Conservation (phyloP, 2,888 invertebrate species). For the Entomobrya proxima region DNA sequence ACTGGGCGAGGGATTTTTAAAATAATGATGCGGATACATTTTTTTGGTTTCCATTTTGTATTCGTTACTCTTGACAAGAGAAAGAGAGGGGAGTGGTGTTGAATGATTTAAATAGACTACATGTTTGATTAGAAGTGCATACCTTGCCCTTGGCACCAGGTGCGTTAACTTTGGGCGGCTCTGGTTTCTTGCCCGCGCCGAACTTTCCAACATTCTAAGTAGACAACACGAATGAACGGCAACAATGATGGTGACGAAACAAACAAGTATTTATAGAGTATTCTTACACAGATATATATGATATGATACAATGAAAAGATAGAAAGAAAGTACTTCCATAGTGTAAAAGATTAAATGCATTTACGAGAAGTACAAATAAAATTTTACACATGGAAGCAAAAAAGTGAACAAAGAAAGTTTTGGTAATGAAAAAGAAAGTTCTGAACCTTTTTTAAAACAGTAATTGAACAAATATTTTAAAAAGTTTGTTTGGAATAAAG, state of each 20-base stretch:
- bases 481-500: too few species aligned
- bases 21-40: background rate
- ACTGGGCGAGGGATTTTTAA: slow-evolving; percentile 13
- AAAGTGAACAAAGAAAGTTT: too few species aligned
- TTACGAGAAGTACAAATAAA: too few species aligned
- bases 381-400: too few species aligned
- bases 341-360: too few species aligned
- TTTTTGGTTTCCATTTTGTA: background rate
- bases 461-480: too few species aligned
- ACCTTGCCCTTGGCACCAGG: slow-evolving; percentile 71
- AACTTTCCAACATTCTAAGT: slow-evolving; percentile 69
- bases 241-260: slow-evolving; percentile 37
- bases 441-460: too few species aligned
- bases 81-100: background rate
- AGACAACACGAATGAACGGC: slow-evolving; percentile 35
- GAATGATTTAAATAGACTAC: background rate
- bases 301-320: slow-evolving; percentile 18
- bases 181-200: slow-evolving; percentile 72
- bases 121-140: slow-evolving; percentile 1
- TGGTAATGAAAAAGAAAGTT: too few species aligned
- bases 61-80: background rate
- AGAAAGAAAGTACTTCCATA: slow-evolving; percentile 7
- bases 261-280: background rate
- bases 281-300: slow-evolving; percentile 29
- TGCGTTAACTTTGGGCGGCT: slow-evolving; percentile 74